Evolutionary conservation across 2,113 vertebrate species (phyloP), one percentile per base, ranked within the genome.

Genomic region (Triplophysa dalaica): DNA sequence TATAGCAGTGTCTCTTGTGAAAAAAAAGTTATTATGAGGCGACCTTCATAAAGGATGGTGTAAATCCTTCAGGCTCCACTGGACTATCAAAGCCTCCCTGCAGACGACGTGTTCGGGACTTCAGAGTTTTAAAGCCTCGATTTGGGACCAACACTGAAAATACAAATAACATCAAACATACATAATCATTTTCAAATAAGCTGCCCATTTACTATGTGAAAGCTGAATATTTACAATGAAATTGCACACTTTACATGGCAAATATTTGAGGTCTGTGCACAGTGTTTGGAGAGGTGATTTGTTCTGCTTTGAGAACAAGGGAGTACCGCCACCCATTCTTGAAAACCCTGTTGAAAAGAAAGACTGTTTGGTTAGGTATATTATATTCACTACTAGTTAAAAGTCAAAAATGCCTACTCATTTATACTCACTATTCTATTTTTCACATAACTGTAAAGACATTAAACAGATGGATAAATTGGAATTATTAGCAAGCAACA

Each of bases 31-130:
- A 2, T 3, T 16, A 8, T 10, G 8, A 16, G 56, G 60, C 13
- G 60, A 97, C 97, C 95, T 98, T 98, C 89, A 98, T 91, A 85
- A 98, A 94, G 14, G 95, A 96, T 24, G 96, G 95, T 0, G 95
- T 87, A 48, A 93, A 92, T 43, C 86, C 89, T 67, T 93, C 95
- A 45, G 94, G 81, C 84, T 95, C 95, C 48, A 87, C 81, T 41
- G 94, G 81, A 50, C 92, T 92, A 2, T 96, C 95, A 2, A 92
- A 89, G 33, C 90, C 92, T n/a, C 93, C 93, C 85, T 96, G 95
- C 1, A 94, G 85, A 50, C 95, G 93, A 54, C 94, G 93, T 78
- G 93, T 91, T 93, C 93, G 97, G 85, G 89, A 95, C 86, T 93
- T 94, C 82, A 98, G 90, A 13, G 96, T 99, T 90, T 98, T 98